These are phyloP conservation scores for Trachops cirrhosus DNA, from an alignment of 2,797 vertebrate species.

Conservation along the genomic window DNA sequence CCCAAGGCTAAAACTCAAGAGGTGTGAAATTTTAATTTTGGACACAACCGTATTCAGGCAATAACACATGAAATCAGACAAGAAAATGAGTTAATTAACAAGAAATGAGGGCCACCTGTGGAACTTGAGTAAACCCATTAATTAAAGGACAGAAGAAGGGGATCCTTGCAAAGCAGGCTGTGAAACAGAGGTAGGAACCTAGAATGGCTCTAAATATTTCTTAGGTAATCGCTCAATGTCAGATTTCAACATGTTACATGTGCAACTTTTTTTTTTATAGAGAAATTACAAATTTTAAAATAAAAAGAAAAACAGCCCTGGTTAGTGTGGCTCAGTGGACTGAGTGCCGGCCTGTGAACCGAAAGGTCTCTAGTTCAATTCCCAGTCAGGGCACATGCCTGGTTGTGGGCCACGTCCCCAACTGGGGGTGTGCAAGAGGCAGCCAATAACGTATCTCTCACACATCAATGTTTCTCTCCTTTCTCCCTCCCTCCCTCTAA, in stretches of 20 bases:
- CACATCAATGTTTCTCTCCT: too few species aligned
- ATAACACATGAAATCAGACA: background rate
- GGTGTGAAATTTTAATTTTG: background rate
- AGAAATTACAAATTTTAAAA: slow-evolving; percentile 23
- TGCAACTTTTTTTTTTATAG: background rate
- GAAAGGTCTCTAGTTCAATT: too few species aligned
- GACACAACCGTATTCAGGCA: background rate
- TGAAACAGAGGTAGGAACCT: background rate
- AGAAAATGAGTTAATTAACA: background rate
- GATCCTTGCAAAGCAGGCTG: background rate
- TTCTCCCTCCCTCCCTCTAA: too few species aligned
- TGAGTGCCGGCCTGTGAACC: background rate
- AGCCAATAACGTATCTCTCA: too few species aligned
- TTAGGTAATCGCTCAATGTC: background rate
- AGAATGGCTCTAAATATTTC: background rate
- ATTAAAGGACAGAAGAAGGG: background rate
- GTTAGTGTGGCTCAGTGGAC: background rate
- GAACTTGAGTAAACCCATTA: background rate
- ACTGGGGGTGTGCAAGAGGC: too few species aligned
- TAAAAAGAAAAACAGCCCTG: background rate
- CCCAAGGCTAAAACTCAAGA: background rate
- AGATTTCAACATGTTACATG: background rate
- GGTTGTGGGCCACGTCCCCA: too few species aligned
- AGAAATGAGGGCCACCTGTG: background rate
- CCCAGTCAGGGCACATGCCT: background rate